Evolutionary conservation across 1,140 invertebrate species (phyloP).

Genomic region (Aphis gossypii): DNA sequence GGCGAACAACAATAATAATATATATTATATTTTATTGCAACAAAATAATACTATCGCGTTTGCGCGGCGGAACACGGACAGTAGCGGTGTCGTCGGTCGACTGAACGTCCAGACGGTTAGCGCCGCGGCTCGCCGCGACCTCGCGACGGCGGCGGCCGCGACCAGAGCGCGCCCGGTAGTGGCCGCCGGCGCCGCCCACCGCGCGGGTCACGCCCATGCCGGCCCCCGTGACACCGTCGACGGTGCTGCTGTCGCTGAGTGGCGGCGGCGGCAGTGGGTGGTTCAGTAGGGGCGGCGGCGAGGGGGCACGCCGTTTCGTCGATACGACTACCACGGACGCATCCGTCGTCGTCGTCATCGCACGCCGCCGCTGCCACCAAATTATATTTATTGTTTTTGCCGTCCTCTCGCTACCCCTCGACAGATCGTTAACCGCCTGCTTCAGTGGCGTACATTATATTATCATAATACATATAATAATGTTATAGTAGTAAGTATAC

Average conservation of each 20-base stretch:
- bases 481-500: too few species aligned
- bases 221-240: not conserved
- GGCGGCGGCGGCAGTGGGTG: not conserved
- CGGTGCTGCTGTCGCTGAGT: not conserved
- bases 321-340: not conserved
- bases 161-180: conserved; percentile 44
- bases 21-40: not conserved
- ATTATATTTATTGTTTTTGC: not conserved
- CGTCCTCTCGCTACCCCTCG: not conserved
- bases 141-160: conserved; percentile 20
- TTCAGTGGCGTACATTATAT: not conserved
- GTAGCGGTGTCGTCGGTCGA: conserved; percentile 43
- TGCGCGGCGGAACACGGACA: conserved; percentile 12
- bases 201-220: not conserved
- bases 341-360: not conserved
- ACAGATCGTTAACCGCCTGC: not conserved
- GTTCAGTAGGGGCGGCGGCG: not conserved
- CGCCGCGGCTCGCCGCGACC: conserved; percentile 16
- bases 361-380: not conserved
- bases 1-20: not conserved
- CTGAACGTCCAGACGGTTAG: conserved; percentile 27
- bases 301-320: conserved; percentile 24
- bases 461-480: too few species aligned
- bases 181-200: conserved; percentile 12
- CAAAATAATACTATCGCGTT: not conserved